Evolutionary conservation across 2,113 vertebrate species (phyloP).

Genomic region (Panthera uncia): DNA sequence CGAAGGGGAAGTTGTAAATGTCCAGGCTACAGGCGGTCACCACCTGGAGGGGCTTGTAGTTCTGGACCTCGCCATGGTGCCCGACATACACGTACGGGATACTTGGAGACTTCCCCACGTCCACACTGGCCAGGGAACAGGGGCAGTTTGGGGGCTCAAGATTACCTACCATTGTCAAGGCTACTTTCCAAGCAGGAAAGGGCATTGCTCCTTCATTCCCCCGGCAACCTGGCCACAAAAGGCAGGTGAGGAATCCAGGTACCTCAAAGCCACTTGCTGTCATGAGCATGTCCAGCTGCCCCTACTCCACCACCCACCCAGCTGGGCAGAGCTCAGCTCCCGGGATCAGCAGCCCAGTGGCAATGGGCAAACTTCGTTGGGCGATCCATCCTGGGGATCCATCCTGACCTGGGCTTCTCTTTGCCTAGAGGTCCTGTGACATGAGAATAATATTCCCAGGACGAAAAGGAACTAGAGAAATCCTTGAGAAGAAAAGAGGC

Average conservation of each 20-base stretch:
- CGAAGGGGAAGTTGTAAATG: slow-evolving; percentile 99
- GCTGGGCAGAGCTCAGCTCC: not conserved
- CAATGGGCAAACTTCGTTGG: not conserved
- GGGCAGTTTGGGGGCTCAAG: not conserved
- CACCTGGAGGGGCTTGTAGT: slow-evolving; percentile 98
- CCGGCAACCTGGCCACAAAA: not conserved
- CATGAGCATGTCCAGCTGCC: too few relatives aligned
- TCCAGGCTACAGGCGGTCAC: slow-evolving; percentile 97
- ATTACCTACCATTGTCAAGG: not conserved
- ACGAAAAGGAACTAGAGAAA: not conserved
- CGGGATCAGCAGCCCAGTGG: accelerated
- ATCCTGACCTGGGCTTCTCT: not conserved
- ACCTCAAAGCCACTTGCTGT: accelerated
- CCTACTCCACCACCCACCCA: accelerated
- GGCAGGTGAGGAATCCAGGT: not conserved
- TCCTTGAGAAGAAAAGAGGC: not conserved
- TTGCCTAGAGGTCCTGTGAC: not conserved
- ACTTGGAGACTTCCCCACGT: slow-evolving; percentile 95
- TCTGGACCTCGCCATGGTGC: slow-evolving; percentile 90
- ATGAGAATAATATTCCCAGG: not conserved
- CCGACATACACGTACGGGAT: slow-evolving; percentile 95
- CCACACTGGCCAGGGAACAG: slow-evolving; percentile 87
- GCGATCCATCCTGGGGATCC: not conserved
- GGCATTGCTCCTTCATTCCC: not conserved
- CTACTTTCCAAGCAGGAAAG: not conserved